A percentile compares a stretch with the other conserved stretches of the same genome.
Conservation (phyloP, 2,113 vertebrate species). For the Hiodon tergisus region DNA sequence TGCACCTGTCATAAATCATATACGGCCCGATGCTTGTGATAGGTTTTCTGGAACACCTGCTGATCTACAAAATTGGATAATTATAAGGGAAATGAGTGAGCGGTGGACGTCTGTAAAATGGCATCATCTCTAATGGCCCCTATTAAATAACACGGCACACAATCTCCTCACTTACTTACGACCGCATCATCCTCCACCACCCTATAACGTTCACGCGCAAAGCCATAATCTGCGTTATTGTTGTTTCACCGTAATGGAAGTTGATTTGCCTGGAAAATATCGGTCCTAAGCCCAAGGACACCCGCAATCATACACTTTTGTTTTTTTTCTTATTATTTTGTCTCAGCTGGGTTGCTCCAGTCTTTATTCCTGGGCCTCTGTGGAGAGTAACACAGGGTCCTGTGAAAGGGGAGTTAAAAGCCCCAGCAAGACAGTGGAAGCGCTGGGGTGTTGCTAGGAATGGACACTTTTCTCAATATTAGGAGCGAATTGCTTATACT, state of each 20-base stretch:
- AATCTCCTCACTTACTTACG: conserved; percentile 34
- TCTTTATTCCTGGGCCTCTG: conserved; percentile 36
- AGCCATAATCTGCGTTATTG: conserved; percentile 26
- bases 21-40: conserved; percentile 21
- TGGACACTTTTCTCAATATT: conserved; percentile 3
- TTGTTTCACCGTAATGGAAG: conserved; percentile 45
- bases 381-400: conserved; percentile 1
- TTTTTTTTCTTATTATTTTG: conserved; percentile 2
- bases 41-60: conserved; percentile 30
- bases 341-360: conserved; percentile 27
- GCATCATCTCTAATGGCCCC: conserved; percentile 38
- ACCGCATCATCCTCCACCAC: conserved; percentile 25
- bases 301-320: conserved; percentile 18
- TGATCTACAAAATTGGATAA: conserved; percentile 42
- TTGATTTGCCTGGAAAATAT: conserved; percentile 41
- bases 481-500: conserved; percentile 35
- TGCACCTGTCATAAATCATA: conserved; percentile 32
- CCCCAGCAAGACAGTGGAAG: conserved; percentile 12
- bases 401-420: conserved; percentile 2
- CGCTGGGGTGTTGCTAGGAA: conserved; percentile 13
- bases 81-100: conserved; percentile 40
- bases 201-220: conserved; percentile 29
- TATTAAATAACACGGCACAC: conserved; percentile 38
- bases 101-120: conserved; percentile 33
- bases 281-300: conserved; percentile 22